These are phyloP conservation scores for Leptinotarsa rubiginosa DNA, from an alignment of 2,888 invertebrate genomes.

Conservation along the genomic window DNA sequence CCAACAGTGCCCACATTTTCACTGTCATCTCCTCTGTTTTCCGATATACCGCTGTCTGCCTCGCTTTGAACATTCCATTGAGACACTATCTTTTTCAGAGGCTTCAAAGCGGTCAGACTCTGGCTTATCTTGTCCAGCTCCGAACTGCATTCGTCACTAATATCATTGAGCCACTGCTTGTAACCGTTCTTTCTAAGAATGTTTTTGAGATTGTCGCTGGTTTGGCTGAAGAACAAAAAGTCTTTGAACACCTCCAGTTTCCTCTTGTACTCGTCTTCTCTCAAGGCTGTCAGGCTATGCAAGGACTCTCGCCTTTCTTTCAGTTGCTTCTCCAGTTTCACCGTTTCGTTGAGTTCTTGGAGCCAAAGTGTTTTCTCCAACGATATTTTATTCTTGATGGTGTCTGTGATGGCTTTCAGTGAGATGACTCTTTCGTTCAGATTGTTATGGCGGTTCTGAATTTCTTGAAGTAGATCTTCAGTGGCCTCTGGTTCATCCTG, in stretches of 20 bases:
- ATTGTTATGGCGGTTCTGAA: conserved; percentile 35
- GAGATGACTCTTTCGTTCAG: conserved; percentile 43
- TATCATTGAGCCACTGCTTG: conserved; percentile 45
- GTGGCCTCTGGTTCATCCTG: conserved; percentile 34
- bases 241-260: conserved; percentile 44
- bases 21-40: background rate
- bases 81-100: conserved; percentile 45
- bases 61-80: conserved; percentile 41
- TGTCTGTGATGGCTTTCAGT: conserved; percentile 40
- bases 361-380: conserved; percentile 45
- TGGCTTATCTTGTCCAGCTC: conserved; percentile 48
- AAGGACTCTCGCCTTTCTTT: conserved; percentile 26
- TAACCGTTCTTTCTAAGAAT: conserved; percentile 41
- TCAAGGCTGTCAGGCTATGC: background rate
- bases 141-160: conserved; percentile 46
- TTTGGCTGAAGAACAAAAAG: conserved; percentile 42
- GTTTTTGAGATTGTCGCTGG: conserved; percentile 37
- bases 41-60: conserved; percentile 10
- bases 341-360: conserved; percentile 46
- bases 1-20: background rate
- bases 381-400: conserved; percentile 41
- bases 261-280: conserved; percentile 37
- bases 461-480: conserved; percentile 24
- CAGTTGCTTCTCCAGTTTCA: conserved; percentile 40
- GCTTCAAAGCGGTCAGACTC: conserved; percentile 46